phyloP scores from a whole-genome alignment of 2,888 invertebrate genomes.

The Pogonocherus hispidulus region DNA sequence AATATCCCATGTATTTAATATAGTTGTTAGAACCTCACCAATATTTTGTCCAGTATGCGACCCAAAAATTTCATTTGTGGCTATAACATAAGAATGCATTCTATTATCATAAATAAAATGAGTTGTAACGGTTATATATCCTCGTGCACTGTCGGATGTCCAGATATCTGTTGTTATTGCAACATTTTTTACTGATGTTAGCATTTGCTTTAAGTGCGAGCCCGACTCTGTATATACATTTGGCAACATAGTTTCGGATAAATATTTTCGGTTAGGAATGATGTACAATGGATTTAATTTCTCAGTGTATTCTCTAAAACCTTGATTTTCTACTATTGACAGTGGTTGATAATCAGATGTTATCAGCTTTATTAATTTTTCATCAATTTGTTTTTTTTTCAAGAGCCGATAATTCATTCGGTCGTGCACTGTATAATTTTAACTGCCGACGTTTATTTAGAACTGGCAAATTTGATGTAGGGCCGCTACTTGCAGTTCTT shows the following conservation, averaged over 20 bases:
- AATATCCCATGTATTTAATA: slow-evolving; percentile 53
- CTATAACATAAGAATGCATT: neutral
- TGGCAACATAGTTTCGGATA: slow-evolving; percentile 40
- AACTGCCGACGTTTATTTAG: too few relatives aligned
- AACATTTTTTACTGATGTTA: slow-evolving; percentile 42
- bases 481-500: too few relatives aligned
- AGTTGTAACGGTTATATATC: slow-evolving; percentile 50
- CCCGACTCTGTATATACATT: slow-evolving; percentile 36
- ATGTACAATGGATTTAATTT: neutral
- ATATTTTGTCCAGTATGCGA: slow-evolving; percentile 20
- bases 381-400: neutral
- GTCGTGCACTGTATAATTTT: too few relatives aligned
- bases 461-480: too few relatives aligned
- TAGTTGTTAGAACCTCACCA: slow-evolving; percentile 11
- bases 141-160: slow-evolving; percentile 52
- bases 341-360: slow-evolving; percentile 50
- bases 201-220: slow-evolving; percentile 40
- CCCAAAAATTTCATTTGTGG: neutral
- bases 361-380: slow-evolving; percentile 5
- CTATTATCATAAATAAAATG: slow-evolving; percentile 35
- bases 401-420: too few relatives aligned
- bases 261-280: too few relatives aligned
- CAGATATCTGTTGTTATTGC: slow-evolving; percentile 57
- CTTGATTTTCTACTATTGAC: slow-evolving; percentile 53
- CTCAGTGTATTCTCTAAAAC: slow-evolving; percentile 28